Percentiles rank a stretch among this genome's conserved stretches.
These are phyloP conservation scores for Acanthoscelides obtectus DNA, from an alignment of 2,888 invertebrate genomes.

Conservation along the genomic window DNA sequence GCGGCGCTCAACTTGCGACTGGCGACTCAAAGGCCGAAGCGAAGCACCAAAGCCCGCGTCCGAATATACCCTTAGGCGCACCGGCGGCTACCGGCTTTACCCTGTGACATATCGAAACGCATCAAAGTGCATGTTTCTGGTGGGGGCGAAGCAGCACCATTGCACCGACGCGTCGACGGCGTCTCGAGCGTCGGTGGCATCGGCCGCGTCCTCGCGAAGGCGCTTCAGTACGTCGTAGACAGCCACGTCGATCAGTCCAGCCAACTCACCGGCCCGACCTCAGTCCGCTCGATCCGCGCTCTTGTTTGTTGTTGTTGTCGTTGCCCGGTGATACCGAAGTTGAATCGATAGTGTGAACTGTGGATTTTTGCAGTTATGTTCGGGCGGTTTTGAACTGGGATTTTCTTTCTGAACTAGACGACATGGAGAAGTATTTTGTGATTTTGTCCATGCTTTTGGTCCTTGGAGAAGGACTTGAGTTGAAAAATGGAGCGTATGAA, in stretches of 20 bases:
- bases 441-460: slow-evolving; percentile 12
- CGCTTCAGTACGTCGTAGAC: slow-evolving; percentile 14
- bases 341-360: not conserved
- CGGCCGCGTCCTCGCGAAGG: slow-evolving; percentile 9
- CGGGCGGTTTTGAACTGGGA: not conserved
- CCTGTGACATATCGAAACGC: slow-evolving; percentile 27
- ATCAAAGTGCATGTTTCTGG: slow-evolving; percentile 28
- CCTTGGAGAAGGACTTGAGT: slow-evolving; percentile 29
- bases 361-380: slow-evolving; percentile 1
- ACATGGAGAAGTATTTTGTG: slow-evolving; percentile 10
- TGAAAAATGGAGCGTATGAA: slow-evolving; percentile 48
- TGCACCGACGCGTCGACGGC: slow-evolving; percentile 3
- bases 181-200: slow-evolving; percentile 4
- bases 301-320: slow-evolving; percentile 21
- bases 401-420: slow-evolving; percentile 3
- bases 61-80: not conserved
- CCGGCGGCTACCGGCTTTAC: slow-evolving; percentile 27
- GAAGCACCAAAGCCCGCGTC: not conserved
- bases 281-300: slow-evolving; percentile 1
- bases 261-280: not conserved
- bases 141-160: slow-evolving; percentile 27
- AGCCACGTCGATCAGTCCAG: not conserved
- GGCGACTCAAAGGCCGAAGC: not conserved
- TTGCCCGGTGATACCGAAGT: slow-evolving; percentile 16
- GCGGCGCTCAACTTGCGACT: not conserved